A percentile compares a stretch with the other conserved stretches of the same genome.
phyloP scores from a whole-genome alignment of 2,113 vertebrate genomes.

The Hippocampus abdominalis region DNA sequence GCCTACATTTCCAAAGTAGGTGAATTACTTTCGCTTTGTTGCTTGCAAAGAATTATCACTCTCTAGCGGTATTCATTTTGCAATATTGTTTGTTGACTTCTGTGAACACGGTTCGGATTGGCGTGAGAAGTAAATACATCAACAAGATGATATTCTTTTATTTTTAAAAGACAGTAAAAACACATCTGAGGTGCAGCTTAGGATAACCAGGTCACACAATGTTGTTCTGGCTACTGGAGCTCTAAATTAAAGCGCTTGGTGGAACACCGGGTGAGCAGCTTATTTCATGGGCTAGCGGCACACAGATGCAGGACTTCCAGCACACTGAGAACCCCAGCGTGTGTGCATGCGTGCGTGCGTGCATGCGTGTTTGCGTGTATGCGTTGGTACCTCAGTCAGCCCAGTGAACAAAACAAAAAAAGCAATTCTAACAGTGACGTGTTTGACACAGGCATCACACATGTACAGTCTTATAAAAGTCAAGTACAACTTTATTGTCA shows the following conservation, averaged over 20 bases:
- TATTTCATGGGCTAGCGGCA: constrained; percentile 67
- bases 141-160: constrained; percentile 10
- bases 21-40: neutral
- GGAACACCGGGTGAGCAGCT: constrained; percentile 61
- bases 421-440: no score
- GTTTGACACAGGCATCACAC: no score
- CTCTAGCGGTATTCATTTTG: neutral
- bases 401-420: no score
- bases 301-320: constrained; percentile 59
- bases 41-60: neutral
- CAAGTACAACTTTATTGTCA: no score
- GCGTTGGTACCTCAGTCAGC: neutral
- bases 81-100: neutral
- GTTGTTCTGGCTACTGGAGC: constrained; percentile 63
- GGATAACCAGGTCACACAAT: constrained; percentile 54
- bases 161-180: constrained; percentile 16
- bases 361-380: neutral
- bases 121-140: neutral
- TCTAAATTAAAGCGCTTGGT: constrained; percentile 66
- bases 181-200: constrained; percentile 34
- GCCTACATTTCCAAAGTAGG: neutral
- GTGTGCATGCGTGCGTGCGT: constrained; percentile 12
- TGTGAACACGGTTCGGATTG: no score
- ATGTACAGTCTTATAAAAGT: no score
- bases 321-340: constrained; percentile 26